A percentile compares a stretch with the other conserved stretches of the same genome.
phyloP scores from a whole-genome alignment of 2,888 invertebrate genomes.

The Hermaeophaga mercurialis region DNA sequence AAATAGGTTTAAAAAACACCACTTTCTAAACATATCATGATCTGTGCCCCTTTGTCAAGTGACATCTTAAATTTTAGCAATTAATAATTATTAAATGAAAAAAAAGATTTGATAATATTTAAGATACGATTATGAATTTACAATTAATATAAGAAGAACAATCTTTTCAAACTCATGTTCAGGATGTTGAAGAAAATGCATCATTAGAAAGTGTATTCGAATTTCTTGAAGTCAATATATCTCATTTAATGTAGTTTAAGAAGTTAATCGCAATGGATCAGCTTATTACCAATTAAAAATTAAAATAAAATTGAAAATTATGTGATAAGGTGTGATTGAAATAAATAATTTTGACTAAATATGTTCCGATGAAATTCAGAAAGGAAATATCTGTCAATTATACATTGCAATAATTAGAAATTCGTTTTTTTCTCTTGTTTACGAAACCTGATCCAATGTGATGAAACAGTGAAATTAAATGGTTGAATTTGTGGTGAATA shows the following conservation, averaged over 20 bases:
- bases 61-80: constrained; percentile 62
- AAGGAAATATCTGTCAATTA: constrained; percentile 5
- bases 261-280: not conserved
- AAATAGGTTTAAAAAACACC: constrained; percentile 66
- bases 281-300: not conserved
- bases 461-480: not conserved
- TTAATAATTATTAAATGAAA: constrained; percentile 55
- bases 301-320: not conserved
- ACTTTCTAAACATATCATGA: constrained; percentile 80
- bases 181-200: constrained; percentile 27
- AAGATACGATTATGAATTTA: constrained; percentile 56
- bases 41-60: constrained; percentile 76
- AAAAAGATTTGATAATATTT: constrained; percentile 60
- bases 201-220: constrained; percentile 17
- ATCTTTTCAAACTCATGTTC: constrained; percentile 37
- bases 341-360: not conserved
- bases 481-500: not conserved
- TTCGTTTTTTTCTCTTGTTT: not conserved
- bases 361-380: not conserved
- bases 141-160: constrained; percentile 46
- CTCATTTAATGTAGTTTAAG: constrained; percentile 19
- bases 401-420: not conserved
- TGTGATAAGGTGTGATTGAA: not conserved
- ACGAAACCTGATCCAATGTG: not conserved
- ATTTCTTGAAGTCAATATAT: constrained; percentile 18